phyloP scores from a whole-genome alignment of 2,797 vertebrate genomes.

The Urocyon cinereoargenteus region DNA sequence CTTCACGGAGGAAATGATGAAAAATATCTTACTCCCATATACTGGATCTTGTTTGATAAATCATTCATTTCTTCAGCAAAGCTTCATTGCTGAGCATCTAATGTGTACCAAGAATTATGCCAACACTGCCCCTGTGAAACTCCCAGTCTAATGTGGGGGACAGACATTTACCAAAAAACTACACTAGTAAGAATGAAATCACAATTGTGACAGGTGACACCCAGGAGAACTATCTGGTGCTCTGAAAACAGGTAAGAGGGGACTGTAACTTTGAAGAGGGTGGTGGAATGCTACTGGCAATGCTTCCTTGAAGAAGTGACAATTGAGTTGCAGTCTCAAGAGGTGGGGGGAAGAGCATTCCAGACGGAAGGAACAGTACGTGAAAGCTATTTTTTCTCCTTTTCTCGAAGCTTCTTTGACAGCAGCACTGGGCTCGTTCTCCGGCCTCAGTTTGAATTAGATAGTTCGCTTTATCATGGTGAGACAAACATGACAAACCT shows the following conservation, averaged over 20 bases:
- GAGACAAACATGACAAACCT: conserved; percentile 78
- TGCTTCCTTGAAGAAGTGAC: conserved; percentile 56
- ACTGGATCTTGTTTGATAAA: not conserved
- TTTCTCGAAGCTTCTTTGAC: conserved; percentile 68
- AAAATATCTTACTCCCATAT: not conserved
- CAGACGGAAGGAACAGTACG: conserved; percentile 70
- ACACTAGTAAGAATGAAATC: conserved; percentile 27
- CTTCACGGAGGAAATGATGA: conserved; percentile 20
- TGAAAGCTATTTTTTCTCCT: conserved; percentile 68
- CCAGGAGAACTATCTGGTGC: not conserved
- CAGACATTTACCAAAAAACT: not conserved
- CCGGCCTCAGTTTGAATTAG: conserved; percentile 73
- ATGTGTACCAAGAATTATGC: conserved; percentile 8
- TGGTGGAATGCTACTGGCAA: not conserved
- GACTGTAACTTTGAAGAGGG: conserved; percentile 35
- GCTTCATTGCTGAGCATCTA: conserved; percentile 13
- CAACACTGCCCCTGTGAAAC: conserved; percentile 19
- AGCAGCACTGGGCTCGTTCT: conserved; percentile 72
- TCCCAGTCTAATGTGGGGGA: conserved; percentile 29
- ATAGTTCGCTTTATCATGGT: conserved; percentile 75
- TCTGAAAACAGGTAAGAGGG: conserved; percentile 53
- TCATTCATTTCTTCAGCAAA: conserved; percentile 38
- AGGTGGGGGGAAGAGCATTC: conserved; percentile 40
- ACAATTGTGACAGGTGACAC: not conserved
- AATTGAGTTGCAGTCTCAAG: conserved; percentile 48